Evolutionary conservation across 1,140 invertebrate genomes (phyloP).

Genomic region (Pararge aegeria): DNA sequence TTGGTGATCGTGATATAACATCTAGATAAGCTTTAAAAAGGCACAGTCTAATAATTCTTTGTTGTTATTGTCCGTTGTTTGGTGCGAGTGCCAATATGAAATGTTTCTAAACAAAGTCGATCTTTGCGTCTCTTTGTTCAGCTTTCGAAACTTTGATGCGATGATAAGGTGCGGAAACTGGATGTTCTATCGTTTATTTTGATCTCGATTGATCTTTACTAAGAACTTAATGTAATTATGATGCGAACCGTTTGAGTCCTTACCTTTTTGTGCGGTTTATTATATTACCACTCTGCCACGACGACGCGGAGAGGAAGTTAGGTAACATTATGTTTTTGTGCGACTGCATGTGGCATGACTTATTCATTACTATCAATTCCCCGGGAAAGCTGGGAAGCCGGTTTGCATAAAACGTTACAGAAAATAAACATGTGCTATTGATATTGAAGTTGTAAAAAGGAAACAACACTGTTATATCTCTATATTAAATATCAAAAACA

Average conservation of each 20-base stretch:
- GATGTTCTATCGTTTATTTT: neutral
- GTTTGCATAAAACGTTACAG: neutral
- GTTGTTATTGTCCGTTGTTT: conserved; percentile 9
- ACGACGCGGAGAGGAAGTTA: neutral
- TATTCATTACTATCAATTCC: neutral
- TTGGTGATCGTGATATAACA: conserved; percentile 24
- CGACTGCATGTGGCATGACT: neutral
- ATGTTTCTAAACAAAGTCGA: conserved; percentile 7
- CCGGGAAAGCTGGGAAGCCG: neutral
- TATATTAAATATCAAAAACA: too few relatives aligned
- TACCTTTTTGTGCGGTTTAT: neutral
- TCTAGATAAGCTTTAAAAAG: conserved; percentile 7
- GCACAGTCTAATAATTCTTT: conserved; percentile 7
- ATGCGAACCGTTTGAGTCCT: conserved; percentile 1
- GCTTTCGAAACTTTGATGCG: conserved; percentile 5
- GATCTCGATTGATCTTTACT: conserved; percentile 10
- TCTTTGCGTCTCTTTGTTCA: conserved; percentile 4
- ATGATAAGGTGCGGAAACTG: conserved; percentile 8
- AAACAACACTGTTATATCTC: too few relatives aligned
- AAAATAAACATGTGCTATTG: neutral
- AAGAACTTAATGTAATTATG: conserved; percentile 4
- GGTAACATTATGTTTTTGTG: neutral
- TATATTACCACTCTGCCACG: neutral
- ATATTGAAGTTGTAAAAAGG: too few relatives aligned
- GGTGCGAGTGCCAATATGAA: conserved; percentile 1